Percentiles rank a stretch among this genome's conserved stretches.
phyloP scores from a whole-genome alignment of 2,888 invertebrate genomes.

The Eupithecia abbreviata region DNA sequence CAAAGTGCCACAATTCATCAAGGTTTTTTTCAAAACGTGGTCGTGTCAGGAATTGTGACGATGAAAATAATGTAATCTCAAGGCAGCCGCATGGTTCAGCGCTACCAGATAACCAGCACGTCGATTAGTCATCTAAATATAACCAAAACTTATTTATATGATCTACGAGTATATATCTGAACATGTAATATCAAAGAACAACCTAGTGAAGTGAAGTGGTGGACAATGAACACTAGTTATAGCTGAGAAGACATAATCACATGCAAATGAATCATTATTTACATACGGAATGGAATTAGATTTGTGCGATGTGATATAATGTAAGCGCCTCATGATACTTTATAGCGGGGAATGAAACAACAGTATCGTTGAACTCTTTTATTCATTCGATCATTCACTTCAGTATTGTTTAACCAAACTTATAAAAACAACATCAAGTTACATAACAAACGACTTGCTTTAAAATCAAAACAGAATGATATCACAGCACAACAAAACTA shows the following conservation, averaged over 20 bases:
- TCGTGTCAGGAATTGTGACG: no score
- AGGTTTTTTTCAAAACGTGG: no score
- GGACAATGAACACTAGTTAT: background rate
- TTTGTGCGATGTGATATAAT: slow-evolving; percentile 28
- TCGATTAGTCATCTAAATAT: no score
- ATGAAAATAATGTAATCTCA: no score
- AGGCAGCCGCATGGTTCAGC: no score
- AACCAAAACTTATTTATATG: no score
- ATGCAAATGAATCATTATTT: background rate
- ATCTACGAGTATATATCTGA: no score
- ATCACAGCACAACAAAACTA: slow-evolving; percentile 32
- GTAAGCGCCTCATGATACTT: background rate
- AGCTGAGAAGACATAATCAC: background rate
- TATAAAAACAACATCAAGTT: background rate
- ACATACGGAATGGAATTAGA: slow-evolving; percentile 18
- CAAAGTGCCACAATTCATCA: no score
- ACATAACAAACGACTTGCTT: background rate
- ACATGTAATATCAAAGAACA: no score
- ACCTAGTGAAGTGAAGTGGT: background rate
- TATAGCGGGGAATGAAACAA: slow-evolving; percentile 46
- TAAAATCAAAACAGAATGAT: background rate
- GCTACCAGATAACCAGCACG: no score
- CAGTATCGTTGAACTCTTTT: slow-evolving; percentile 45
- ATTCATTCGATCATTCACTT: slow-evolving; percentile 36
- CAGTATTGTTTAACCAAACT: background rate